phyloP scores from a whole-genome alignment of 1,140 invertebrate species.

The Oncopodura yosiiana region DNA sequence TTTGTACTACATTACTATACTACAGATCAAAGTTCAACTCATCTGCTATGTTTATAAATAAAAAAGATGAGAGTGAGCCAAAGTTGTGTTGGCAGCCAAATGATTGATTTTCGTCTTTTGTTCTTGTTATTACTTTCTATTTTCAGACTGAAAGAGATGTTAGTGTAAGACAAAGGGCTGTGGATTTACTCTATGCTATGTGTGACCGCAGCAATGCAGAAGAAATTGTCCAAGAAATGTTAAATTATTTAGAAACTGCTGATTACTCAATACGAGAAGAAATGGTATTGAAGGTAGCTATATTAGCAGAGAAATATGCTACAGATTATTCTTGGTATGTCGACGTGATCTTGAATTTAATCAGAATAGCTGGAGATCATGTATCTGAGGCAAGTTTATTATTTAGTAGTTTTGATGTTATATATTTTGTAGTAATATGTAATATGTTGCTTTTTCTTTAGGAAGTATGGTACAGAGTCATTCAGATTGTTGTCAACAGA shows the following conservation, averaged over 20 bases:
- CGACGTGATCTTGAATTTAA: slow-evolving; percentile 98
- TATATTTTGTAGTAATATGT: not conserved
- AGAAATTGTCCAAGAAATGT: slow-evolving; percentile 99
- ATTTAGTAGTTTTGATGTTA: slow-evolving; percentile 45
- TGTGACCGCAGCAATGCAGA: slow-evolving; percentile 99
- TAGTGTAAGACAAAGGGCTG: slow-evolving; percentile 93
- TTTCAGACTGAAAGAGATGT: slow-evolving; percentile 92
- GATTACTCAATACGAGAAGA: slow-evolving; percentile 99
- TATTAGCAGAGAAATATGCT: slow-evolving; percentile 98
- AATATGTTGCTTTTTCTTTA: slow-evolving; percentile 43
- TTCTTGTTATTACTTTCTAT: slow-evolving; percentile 20
- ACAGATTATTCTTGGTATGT: slow-evolving; percentile 99
- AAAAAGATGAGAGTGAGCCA: no score
- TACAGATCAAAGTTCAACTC: not conserved
- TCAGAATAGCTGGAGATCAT: slow-evolving; percentile 98
- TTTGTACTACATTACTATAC: not conserved
- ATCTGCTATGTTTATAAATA: not conserved
- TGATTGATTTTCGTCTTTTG: not conserved
- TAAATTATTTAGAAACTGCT: slow-evolving; percentile 96
- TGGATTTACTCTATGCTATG: slow-evolving; percentile 99
- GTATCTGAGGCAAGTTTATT: slow-evolving; percentile 64
- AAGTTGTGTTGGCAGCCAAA: not conserved
- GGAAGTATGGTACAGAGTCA: slow-evolving; percentile 98
- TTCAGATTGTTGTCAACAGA: slow-evolving; percentile 98
- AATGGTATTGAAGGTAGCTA: slow-evolving; percentile 99